These are phyloP conservation scores for Pectinophora gossypiella DNA, from an alignment of 1,140 invertebrate species.

Conservation along the genomic window DNA sequence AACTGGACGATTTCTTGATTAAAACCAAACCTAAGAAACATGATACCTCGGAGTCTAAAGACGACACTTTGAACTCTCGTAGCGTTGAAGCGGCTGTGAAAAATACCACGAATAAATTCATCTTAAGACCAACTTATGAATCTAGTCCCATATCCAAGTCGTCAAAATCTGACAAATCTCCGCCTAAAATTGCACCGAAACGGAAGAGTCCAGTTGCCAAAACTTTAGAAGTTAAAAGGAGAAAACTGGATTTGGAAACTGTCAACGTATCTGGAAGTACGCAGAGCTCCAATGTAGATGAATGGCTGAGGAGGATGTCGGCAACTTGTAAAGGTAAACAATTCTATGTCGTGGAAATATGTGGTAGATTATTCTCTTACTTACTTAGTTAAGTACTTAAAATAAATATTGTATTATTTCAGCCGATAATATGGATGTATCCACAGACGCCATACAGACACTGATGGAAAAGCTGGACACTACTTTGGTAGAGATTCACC, in stretches of 20 bases:
- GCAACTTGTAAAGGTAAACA: slow-evolving; percentile 15
- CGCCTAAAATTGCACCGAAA: not conserved
- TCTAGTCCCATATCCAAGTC: not conserved
- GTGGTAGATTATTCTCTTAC: too few species aligned
- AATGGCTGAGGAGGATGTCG: not conserved
- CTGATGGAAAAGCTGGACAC: slow-evolving; percentile 46
- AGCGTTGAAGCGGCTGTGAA: too few species aligned
- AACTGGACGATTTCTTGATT: not conserved
- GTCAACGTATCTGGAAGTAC: too few species aligned
- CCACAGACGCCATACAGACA: slow-evolving; percentile 25
- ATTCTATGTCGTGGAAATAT: too few species aligned
- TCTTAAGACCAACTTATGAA: not conserved
- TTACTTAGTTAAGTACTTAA: too few species aligned
- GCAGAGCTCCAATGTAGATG: not conserved
- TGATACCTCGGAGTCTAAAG: not conserved
- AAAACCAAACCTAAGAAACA: not conserved
- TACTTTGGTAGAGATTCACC: slow-evolving; percentile 38
- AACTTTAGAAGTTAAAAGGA: not conserved
- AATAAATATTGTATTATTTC: slow-evolving; percentile 13
- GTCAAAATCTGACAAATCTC: not conserved
- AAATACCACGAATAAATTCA: not conserved
- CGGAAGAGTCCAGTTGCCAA: not conserved
- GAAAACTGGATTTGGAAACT: not conserved
- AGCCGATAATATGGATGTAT: slow-evolving; percentile 18
- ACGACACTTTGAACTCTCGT: not conserved